Percentiles rank a stretch among this genome's conserved stretches.
phyloP scores from a whole-genome alignment of 2,113 vertebrate genomes.

The Etia nguti region DNA sequence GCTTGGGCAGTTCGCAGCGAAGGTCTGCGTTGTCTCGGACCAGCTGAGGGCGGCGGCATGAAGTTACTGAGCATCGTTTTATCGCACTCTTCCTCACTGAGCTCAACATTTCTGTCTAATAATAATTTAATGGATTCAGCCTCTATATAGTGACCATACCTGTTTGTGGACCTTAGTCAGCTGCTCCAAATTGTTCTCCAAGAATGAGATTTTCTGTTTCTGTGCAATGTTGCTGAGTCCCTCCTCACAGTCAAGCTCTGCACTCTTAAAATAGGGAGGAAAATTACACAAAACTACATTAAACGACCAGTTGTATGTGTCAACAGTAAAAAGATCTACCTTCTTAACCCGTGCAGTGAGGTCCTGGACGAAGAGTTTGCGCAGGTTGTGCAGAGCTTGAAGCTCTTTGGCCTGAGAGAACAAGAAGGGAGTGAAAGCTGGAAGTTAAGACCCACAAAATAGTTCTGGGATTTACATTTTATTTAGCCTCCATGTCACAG shows the following conservation, averaged over 20 bases:
- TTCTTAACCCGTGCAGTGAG: constrained; percentile 89
- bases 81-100: background rate
- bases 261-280: constrained; percentile 67
- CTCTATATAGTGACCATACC: constrained; percentile 57
- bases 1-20: constrained; percentile 92
- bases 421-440: constrained; percentile 55
- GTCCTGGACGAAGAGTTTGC: constrained; percentile 90
- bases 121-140: background rate
- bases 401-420: constrained; percentile 84
- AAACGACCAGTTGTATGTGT: background rate
- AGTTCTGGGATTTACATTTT: background rate
- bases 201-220: constrained; percentile 94
- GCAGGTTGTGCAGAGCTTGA: constrained; percentile 89
- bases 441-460: background rate
- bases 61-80: background rate
- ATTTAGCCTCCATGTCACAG: background rate
- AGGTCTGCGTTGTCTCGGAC: constrained; percentile 93
- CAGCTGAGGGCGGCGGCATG: constrained; percentile 63
- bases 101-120: background rate
- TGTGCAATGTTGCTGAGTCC: constrained; percentile 83
- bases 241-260: constrained; percentile 86
- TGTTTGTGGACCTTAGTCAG: constrained; percentile 97
- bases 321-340: constrained; percentile 51
- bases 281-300: background rate
- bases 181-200: constrained; percentile 94